Evolutionary conservation across 1,140 invertebrate genomes (phyloP), one percentile per base, ranked within the genome.

Genomic region (Camponotus vicinus): DNA sequence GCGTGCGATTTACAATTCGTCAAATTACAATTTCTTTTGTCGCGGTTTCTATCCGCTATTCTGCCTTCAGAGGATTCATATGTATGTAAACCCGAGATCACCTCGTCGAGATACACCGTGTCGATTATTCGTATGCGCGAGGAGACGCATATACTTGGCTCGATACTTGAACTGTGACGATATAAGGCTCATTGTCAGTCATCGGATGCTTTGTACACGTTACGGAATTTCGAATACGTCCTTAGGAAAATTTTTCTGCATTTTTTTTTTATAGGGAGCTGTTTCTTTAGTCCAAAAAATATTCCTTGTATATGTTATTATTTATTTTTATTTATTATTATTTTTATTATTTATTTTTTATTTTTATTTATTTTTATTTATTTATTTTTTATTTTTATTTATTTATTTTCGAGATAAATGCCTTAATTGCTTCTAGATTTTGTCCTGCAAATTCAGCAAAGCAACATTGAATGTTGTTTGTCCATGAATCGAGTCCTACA

Each of bases 1-100:
- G 27, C 27, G 27, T 88, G 92, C 85, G 87, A 85, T 40, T 37
- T 79, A 85, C 4, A 52, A 52, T 52, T 15, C 15, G 49, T 52
- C 15, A 3, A 0, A 52, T 40, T 21, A 82, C 27, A 27, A 27
- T 27, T 45, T 67, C 32, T 18, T 52, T 42, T 40, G n/a, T 13
- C 8, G 59, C 27, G 34, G 8, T 11, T 45, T 45, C 42, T 45
- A 11, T 45, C 3, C 42, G 42, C 8, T 9, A 45, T 2, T 67
- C 40, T 67, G 7, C 40, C n/a, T 18, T 1, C 66, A 13, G 4
- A n/a, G 15, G 8, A 18, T 15, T 5, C 6, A 40, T 57, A 32
- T 11, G 15, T 9, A 40, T 75, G n/a, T 37, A 45, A 21, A 42
- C 7, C 11, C 57, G 21, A 42, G 73, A 32, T 42, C 3, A 55